Evolutionary conservation across 2,797 vertebrate genomes (phyloP).

Genomic region (Onychomys torridus): DNA sequence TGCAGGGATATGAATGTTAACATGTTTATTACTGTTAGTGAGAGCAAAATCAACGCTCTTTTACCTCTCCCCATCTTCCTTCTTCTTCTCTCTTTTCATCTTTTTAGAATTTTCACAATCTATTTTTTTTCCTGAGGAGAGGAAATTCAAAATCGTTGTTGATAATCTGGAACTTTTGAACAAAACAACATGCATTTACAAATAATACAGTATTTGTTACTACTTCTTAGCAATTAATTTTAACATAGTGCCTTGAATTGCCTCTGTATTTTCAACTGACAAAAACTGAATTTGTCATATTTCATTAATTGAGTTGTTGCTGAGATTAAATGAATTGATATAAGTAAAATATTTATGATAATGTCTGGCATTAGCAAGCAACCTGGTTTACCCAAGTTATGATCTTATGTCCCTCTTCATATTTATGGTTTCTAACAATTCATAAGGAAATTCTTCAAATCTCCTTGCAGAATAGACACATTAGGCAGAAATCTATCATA

Average conservation of each 20-base stretch:
- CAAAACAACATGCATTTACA: neutral
- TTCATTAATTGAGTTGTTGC: neutral
- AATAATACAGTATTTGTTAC: neutral
- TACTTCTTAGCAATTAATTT: neutral
- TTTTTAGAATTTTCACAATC: neutral
- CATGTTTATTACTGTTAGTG: neutral
- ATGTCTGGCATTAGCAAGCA: neutral
- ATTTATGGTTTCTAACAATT: neutral
- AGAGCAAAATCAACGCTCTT: neutral
- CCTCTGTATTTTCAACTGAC: neutral
- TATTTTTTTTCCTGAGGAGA: neutral
- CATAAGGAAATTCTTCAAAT: neutral
- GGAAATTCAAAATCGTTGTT: neutral
- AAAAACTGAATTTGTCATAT: neutral
- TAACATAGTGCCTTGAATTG: neutral
- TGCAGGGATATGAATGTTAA: too few species aligned
- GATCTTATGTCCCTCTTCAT: neutral
- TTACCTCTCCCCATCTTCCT: neutral
- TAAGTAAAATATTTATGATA: neutral
- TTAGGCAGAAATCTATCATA: neutral
- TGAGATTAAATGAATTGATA: neutral
- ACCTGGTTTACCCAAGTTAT: neutral
- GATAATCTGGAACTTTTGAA: neutral
- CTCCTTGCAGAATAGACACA: neutral
- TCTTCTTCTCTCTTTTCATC: neutral